Evolutionary conservation across 1,140 invertebrate genomes (phyloP).

Genomic region (Polypedilum pembai): DNA sequence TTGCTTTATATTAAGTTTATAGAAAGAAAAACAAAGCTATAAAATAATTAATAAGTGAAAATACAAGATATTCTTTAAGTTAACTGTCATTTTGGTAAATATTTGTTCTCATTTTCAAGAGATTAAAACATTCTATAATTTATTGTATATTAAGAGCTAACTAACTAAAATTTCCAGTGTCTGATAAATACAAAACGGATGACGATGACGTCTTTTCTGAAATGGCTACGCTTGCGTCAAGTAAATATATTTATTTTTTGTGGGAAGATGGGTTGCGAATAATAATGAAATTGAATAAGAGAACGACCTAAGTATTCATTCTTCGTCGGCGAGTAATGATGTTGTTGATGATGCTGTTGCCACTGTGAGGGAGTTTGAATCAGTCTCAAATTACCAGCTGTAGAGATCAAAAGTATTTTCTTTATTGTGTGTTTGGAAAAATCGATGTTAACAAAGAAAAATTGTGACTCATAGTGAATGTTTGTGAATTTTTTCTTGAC

Average conservation of each 20-base stretch:
- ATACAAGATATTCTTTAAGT: too few relatives aligned
- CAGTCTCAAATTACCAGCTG: not conserved
- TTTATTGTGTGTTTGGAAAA: too few relatives aligned
- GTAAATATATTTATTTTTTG: not conserved
- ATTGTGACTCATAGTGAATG: not conserved
- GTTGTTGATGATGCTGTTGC: not conserved
- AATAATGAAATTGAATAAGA: not conserved
- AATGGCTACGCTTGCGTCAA: constrained; percentile 15
- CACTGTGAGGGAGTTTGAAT: not conserved
- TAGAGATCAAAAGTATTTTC: not conserved
- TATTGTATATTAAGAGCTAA: too few relatives aligned
- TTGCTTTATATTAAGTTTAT: too few relatives aligned
- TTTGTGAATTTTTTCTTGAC: not conserved
- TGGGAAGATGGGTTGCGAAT: constrained; percentile 10
- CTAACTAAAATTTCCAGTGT: too few relatives aligned
- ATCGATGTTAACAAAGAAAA: not conserved
- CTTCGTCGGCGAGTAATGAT: not conserved
- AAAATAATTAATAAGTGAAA: too few relatives aligned
- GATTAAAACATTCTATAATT: too few relatives aligned
- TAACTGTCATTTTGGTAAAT: too few relatives aligned
- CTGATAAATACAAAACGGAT: too few relatives aligned
- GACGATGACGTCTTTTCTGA: constrained; percentile 2
- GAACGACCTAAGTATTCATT: not conserved
- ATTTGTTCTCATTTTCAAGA: too few relatives aligned
- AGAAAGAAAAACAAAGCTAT: too few relatives aligned